Percentiles rank a stretch among this genome's conserved stretches.
phyloP scores from a whole-genome alignment of 37 sponge, comb jelly and placozoan species.

The Haliclona indistincta region DNA sequence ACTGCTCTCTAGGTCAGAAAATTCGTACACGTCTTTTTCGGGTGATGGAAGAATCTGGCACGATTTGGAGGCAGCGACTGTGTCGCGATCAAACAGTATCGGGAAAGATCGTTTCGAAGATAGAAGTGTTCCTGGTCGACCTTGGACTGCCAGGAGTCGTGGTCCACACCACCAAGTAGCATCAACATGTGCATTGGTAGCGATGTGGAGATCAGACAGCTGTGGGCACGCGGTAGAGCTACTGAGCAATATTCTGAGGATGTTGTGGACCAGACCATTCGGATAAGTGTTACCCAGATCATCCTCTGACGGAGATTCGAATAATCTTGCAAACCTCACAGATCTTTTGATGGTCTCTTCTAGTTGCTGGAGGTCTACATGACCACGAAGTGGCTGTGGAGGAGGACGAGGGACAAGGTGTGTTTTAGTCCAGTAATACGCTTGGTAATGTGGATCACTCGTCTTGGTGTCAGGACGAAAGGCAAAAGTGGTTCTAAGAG shows the following conservation, averaged over 20 bases:
- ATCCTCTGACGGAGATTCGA: slow-evolving; percentile 38
- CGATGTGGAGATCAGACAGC: slow-evolving; percentile 11
- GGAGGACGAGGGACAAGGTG: slow-evolving; percentile 18
- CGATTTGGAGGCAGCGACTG: slow-evolving; percentile 12
- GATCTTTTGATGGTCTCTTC: slow-evolving; percentile 1
- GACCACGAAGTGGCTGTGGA: not conserved
- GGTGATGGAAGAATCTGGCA: no score
- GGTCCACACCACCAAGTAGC: slow-evolving; percentile 28
- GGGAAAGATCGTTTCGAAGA: slow-evolving; percentile 33
- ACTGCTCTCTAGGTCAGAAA: slow-evolving; percentile 29
- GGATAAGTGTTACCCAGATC: slow-evolving; percentile 31
- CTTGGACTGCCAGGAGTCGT: slow-evolving; percentile 40
- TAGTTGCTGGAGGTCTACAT: slow-evolving; percentile 15
- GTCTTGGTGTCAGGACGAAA: slow-evolving; percentile 47
- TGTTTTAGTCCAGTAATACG: slow-evolving; percentile 58
- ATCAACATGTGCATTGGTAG: slow-evolving; percentile 19
- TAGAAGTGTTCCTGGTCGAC: slow-evolving; percentile 28
- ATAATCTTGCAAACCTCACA: slow-evolving; percentile 29
- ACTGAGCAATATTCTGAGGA: slow-evolving; percentile 21
- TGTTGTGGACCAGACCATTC: slow-evolving; percentile 41
- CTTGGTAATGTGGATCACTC: slow-evolving; percentile 51
- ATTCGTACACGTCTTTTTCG: no score
- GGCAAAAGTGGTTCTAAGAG: slow-evolving; percentile 24
- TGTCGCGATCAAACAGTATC: slow-evolving; percentile 1
- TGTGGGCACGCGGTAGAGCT: slow-evolving; percentile 20